Percentiles rank a stretch among this genome's conserved stretches.
Conservation (phyloP, 2,797 vertebrate genomes). For the Brotula barbata region DNA sequence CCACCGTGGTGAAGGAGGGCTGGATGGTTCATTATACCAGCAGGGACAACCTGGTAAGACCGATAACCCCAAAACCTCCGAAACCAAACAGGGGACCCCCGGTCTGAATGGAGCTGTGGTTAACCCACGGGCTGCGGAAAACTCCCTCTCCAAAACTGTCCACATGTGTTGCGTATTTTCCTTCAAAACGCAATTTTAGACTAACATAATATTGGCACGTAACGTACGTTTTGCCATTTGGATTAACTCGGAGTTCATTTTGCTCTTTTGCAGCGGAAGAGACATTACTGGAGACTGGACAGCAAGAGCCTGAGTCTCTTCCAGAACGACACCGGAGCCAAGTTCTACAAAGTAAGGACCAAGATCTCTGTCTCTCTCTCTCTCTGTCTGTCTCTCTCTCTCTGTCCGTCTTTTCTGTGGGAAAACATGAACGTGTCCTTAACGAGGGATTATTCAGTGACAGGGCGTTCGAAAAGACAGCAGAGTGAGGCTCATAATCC, state of each 20-base stretch:
- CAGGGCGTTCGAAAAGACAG: constrained; percentile 7
- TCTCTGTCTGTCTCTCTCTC: too few species aligned
- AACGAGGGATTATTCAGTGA: too few species aligned
- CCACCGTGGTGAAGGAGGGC: constrained; percentile 84
- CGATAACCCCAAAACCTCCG: constrained; percentile 45
- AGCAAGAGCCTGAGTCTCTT: constrained; percentile 85
- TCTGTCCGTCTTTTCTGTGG: too few species aligned
- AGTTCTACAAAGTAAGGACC: constrained; percentile 84
- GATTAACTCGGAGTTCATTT: constrained; percentile 26
- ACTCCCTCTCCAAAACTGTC: constrained; percentile 33
- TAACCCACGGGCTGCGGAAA: constrained; percentile 34
- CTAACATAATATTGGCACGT: constrained; percentile 9
- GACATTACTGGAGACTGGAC: constrained; percentile 87
- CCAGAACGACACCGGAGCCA: constrained; percentile 85
- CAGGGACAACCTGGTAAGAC: constrained; percentile 84
- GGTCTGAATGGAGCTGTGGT: constrained; percentile 46
- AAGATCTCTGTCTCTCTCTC: too few species aligned
- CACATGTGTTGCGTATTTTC: constrained; percentile 54
- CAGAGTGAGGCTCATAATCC: neutral
- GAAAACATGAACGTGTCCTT: too few species aligned
- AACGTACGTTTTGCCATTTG: constrained; percentile 6
- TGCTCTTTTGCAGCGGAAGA: constrained; percentile 76
- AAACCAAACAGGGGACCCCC: constrained; percentile 36
- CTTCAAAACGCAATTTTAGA: constrained; percentile 27
- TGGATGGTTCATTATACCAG: constrained; percentile 89